Percentiles rank a stretch among this genome's conserved stretches.
phyloP scores from a whole-genome alignment of 2,113 vertebrate species.

The Nerophis lumbriciformis region DNA sequence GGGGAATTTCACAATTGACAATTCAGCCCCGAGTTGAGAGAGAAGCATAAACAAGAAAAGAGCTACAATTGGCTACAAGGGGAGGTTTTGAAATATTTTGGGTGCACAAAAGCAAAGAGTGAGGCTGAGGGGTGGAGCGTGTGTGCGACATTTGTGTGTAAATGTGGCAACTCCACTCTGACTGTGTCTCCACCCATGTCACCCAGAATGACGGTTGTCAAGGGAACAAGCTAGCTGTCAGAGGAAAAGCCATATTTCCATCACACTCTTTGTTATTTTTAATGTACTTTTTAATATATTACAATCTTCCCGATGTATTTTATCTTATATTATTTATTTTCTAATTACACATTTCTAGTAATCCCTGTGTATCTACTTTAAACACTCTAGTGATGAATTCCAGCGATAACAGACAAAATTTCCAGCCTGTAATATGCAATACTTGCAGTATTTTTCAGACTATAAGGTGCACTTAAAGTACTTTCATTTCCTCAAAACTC shows the following conservation, averaged over 20 bases:
- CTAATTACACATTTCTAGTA: too few species aligned
- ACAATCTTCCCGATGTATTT: conserved; percentile 10
- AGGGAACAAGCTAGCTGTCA: conserved; percentile 59
- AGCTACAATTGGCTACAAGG: conserved; percentile 32
- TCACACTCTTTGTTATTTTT: conserved; percentile 42
- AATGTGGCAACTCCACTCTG: conserved; percentile 21
- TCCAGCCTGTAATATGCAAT: too few species aligned
- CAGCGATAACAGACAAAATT: too few species aligned
- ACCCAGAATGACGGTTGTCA: conserved; percentile 52
- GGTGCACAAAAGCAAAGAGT: conserved; percentile 25
- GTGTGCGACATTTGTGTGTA: conserved; percentile 28
- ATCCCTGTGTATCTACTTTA: too few species aligned
- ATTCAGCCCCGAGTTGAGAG: conserved; percentile 43
- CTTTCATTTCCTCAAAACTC: too few species aligned
- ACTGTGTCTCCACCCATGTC: conserved; percentile 43
- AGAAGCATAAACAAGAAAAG: conserved; percentile 43
- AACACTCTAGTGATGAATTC: too few species aligned
- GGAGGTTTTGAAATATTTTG: conserved; percentile 42
- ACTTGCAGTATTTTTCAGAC: too few species aligned
- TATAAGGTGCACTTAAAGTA: too few species aligned
- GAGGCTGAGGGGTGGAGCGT: conserved; percentile 19
- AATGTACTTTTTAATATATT: conserved; percentile 26
- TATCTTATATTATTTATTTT: too few species aligned
- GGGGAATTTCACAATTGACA: conserved; percentile 53
- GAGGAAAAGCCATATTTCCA: conserved; percentile 54